A percentile compares a stretch with the other conserved stretches of the same genome.
Conservation (phyloP, 1,140 invertebrate species). For the Pseudomyrmex gracilis region DNA sequence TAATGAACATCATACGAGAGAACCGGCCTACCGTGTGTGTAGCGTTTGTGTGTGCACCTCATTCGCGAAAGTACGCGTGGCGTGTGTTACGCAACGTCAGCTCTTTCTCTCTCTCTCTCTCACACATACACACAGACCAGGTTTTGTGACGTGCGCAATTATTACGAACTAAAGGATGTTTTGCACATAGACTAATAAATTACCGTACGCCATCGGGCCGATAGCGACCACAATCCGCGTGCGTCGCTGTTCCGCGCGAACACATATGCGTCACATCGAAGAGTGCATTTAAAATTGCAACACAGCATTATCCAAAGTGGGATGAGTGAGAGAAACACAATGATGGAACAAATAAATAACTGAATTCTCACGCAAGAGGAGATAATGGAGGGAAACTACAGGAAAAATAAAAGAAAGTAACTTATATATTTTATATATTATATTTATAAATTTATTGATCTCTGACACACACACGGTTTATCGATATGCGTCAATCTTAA, state of each 20-base stretch:
- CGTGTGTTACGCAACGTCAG: constrained; percentile 45
- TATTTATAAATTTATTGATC: neutral
- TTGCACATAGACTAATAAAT: constrained; percentile 61
- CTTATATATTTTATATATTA: too few relatives aligned
- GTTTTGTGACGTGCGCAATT: constrained; percentile 50
- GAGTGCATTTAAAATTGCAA: constrained; percentile 22
- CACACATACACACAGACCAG: too few relatives aligned
- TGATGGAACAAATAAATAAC: too few relatives aligned
- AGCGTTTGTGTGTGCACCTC: neutral
- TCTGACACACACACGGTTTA: constrained; percentile 1
- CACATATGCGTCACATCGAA: neutral
- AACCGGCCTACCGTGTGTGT: neutral
- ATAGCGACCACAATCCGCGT: constrained; percentile 56
- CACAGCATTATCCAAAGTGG: neutral
- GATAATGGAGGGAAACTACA: neutral
- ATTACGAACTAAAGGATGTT: constrained; percentile 68
- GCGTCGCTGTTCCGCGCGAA: constrained; percentile 4
- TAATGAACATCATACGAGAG: constrained; percentile 71
- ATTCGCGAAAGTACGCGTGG: constrained; percentile 34
- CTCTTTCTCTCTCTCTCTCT: neutral
- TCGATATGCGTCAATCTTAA: constrained; percentile 19
- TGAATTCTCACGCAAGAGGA: too few relatives aligned
- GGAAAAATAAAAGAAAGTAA: neutral
- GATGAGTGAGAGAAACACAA: neutral
- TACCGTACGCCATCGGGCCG: constrained; percentile 22